Evolutionary conservation across 2,888 invertebrate species (phyloP).

Genomic region (Theretra japonica): DNA sequence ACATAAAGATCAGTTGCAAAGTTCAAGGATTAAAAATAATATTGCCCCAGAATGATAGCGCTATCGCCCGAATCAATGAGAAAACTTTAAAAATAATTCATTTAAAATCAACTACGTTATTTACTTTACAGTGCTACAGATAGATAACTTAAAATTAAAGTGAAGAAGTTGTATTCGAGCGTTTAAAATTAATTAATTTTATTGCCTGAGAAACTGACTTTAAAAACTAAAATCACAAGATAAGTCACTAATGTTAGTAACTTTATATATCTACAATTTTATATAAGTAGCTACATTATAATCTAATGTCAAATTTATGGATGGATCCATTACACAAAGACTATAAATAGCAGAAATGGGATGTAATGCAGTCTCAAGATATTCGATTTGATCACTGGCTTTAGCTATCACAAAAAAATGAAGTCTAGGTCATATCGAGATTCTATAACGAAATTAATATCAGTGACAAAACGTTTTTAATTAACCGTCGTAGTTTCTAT

Average conservation of each 20-base stretch:
- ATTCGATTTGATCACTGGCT: constrained; percentile 73
- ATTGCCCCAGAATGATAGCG: not conserved
- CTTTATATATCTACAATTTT: constrained; percentile 56
- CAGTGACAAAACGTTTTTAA: constrained; percentile 31
- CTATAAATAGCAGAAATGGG: constrained; percentile 61
- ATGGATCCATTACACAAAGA: constrained; percentile 73
- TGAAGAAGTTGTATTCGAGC: not conserved
- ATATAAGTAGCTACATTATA: constrained; percentile 49
- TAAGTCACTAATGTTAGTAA: constrained; percentile 53
- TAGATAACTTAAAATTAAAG: not conserved
- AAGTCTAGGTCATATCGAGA: constrained; percentile 45
- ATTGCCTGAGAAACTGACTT: constrained; percentile 40
- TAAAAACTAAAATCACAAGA: constrained; percentile 57
- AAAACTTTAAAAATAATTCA: not conserved
- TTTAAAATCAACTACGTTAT: not conserved
- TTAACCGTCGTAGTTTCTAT: constrained; percentile 39
- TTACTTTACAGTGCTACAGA: constrained; percentile 10
- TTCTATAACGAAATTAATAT: constrained; percentile 37
- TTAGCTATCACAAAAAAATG: constrained; percentile 59
- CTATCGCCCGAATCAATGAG: constrained; percentile 8
- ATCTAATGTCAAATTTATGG: constrained; percentile 69
- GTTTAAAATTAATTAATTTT: not conserved
- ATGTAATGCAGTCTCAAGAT: constrained; percentile 65
- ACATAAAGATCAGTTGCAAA: not conserved
- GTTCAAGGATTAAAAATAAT: constrained; percentile 20